These are phyloP conservation scores for Smittia sp. DNA, from an alignment of 2,888 invertebrate genomes.

Conservation along the genomic window DNA sequence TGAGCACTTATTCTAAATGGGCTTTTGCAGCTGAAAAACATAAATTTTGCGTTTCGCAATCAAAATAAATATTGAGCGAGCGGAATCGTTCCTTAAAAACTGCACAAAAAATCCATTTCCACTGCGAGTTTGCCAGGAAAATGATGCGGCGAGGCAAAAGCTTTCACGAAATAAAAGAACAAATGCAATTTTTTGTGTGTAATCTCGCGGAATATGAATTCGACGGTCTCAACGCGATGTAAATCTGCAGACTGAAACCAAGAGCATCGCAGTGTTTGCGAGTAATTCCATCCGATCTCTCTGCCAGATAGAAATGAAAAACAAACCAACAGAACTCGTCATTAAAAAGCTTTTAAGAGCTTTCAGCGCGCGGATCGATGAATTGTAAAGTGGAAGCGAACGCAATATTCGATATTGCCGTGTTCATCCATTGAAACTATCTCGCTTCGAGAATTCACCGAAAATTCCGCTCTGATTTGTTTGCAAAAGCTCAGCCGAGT, in stretches of 20 bases:
- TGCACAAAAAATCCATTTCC: too few relatives aligned
- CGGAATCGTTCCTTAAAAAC: too few relatives aligned
- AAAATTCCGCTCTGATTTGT: conserved; percentile 2
- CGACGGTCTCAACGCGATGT: too few relatives aligned
- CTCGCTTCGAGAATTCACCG: background rate
- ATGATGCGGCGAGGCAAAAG: too few relatives aligned
- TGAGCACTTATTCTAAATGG: too few relatives aligned
- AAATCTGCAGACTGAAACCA: background rate
- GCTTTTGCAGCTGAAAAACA: too few relatives aligned
- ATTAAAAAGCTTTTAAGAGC: conserved; percentile 23
- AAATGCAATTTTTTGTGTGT: too few relatives aligned
- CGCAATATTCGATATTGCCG: background rate
- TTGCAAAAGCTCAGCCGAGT: conserved; percentile 2
- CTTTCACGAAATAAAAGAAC: too few relatives aligned
- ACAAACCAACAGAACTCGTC: background rate
- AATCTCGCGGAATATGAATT: too few relatives aligned
- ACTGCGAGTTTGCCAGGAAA: too few relatives aligned
- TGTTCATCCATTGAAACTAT: background rate
- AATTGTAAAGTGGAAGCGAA: background rate
- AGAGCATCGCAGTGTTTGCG: background rate
- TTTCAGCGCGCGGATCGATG: background rate
- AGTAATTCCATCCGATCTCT: background rate
- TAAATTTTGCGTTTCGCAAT: too few relatives aligned
- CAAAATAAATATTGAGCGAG: too few relatives aligned
- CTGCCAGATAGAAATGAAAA: background rate